Evolutionary conservation across 2,113 vertebrate species (phyloP).

Genomic region (Quiscalus mexicanus): DNA sequence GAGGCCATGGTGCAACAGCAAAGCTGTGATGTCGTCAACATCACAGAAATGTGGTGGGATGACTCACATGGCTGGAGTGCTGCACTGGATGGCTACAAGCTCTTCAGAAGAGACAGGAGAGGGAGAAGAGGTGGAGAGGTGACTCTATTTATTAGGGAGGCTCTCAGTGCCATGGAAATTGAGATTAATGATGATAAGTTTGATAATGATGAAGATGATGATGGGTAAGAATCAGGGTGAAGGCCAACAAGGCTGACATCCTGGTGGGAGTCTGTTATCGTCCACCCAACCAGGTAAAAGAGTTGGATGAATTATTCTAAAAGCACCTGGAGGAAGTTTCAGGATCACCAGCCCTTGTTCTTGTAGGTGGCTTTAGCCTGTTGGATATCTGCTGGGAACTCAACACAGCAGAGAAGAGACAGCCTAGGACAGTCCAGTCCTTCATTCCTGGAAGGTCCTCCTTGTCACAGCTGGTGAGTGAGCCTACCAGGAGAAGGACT

Average conservation of each 20-base stretch:
- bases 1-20: background rate
- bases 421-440: background rate
- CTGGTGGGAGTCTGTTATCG: background rate
- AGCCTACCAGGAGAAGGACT: background rate
- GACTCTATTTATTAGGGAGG: background rate
- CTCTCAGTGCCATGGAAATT: background rate
- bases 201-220: too few relatives aligned
- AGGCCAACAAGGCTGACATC: background rate
- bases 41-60: background rate
- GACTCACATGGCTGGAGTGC: background rate
- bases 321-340: background rate
- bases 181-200: background rate
- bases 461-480: background rate
- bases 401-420: background rate
- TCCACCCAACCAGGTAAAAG: background rate
- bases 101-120: background rate
- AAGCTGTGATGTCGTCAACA: background rate
- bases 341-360: background rate
- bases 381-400: background rate
- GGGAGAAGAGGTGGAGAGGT: background rate
- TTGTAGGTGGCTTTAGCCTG: background rate
- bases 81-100: background rate
- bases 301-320: background rate
- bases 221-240: background rate
- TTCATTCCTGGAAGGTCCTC: background rate